Evolutionary conservation across 2,888 invertebrate genomes (phyloP).

Genomic region (Tenodera sinensis): DNA sequence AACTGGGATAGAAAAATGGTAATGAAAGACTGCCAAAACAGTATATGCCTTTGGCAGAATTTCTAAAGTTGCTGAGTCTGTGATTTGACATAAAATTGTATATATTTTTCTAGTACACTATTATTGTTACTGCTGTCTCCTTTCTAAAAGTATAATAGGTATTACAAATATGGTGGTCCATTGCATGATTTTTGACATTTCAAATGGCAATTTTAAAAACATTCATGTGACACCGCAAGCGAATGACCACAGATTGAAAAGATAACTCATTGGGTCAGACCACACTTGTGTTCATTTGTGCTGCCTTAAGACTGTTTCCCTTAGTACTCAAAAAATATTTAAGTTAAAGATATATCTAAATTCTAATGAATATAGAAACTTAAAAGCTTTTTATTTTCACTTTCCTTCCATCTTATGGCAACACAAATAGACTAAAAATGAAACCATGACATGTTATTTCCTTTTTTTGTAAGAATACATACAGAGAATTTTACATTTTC

Average conservation of each 20-base stretch:
- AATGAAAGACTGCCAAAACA: too few species aligned
- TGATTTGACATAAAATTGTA: not conserved
- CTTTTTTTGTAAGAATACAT: slow-evolving; percentile 3
- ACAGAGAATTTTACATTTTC: not conserved
- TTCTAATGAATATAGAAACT: not conserved
- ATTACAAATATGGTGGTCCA: not conserved
- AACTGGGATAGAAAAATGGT: too few species aligned
- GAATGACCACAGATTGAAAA: not conserved
- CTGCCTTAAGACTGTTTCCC: not conserved
- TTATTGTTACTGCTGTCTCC: not conserved
- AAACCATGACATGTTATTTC: not conserved
- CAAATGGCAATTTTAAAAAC: not conserved
- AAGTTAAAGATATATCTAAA: not conserved
- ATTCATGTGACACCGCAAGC: not conserved
- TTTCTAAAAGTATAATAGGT: not conserved
- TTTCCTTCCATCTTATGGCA: not conserved
- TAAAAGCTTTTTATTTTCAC: not conserved
- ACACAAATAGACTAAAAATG: slow-evolving; percentile 2
- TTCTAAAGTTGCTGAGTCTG: not conserved
- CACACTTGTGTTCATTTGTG: slow-evolving; percentile 7
- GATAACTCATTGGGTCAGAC: not conserved
- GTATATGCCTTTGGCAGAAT: not conserved
- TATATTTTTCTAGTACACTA: not conserved
- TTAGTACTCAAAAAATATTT: not conserved
- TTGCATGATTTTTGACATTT: not conserved